Percentiles rank a stretch among this genome's conserved stretches.
These are phyloP conservation scores for Cynodonichthys magdalenae DNA, from an alignment of 2,797 vertebrate species.

Conservation along the genomic window DNA sequence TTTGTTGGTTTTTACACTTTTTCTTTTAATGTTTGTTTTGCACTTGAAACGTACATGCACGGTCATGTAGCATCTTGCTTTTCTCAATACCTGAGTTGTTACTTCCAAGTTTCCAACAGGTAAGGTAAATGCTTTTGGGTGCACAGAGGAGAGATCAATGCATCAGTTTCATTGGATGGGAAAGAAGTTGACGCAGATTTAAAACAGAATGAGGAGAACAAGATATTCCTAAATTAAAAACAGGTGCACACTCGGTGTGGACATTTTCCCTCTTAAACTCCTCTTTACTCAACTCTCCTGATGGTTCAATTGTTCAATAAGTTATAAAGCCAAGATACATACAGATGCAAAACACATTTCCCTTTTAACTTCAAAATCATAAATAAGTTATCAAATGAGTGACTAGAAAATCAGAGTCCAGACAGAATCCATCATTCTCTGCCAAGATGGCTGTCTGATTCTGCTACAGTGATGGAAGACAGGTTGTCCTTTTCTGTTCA, in stretches of 20 bases:
- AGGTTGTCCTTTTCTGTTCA: conserved; percentile 42
- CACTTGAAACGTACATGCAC: not conserved
- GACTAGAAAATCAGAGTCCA: conserved; percentile 20
- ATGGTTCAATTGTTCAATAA: too few species aligned
- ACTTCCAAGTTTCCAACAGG: not conserved
- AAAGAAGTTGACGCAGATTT: not conserved
- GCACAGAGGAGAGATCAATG: conserved; percentile 13
- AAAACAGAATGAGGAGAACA: not conserved
- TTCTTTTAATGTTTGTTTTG: conserved; percentile 18
- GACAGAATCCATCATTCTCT: conserved; percentile 34
- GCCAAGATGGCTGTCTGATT: conserved; percentile 55
- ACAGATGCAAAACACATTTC: conserved; percentile 38
- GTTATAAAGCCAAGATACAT: not conserved
- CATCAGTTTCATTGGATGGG: conserved; percentile 3
- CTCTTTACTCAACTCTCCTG: too few species aligned
- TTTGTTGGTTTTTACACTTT: conserved; percentile 9
- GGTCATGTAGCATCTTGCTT: not conserved
- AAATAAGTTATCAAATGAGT: conserved; percentile 26
- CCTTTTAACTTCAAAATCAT: conserved; percentile 15
- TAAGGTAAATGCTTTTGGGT: not conserved
- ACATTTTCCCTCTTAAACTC: too few species aligned
- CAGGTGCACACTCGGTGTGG: not conserved
- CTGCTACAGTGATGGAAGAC: conserved; percentile 44
- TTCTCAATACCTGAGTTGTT: not conserved
- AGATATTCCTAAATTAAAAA: not conserved